Evolutionary conservation across 2,113 vertebrate species (phyloP), one percentile per base, ranked within the genome.

Genomic region (Eidolon helvum): DNA sequence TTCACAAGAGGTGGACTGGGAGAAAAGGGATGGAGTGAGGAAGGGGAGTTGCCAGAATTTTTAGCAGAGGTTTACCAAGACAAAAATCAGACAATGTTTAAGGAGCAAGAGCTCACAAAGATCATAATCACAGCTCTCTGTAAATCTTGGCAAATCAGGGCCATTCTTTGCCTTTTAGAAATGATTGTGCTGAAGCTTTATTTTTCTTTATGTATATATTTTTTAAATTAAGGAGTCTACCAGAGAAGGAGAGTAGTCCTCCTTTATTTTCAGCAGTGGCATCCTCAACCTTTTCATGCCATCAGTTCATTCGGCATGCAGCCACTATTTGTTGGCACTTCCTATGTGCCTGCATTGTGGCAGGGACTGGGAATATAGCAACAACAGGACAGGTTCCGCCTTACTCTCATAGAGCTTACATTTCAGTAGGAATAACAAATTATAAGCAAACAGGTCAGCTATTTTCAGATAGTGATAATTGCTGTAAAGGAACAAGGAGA

Each of bases 41-140:
- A 78, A 82, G 33, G 40, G 43, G 66, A 92, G 72, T n/a, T 61
- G 83, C 66, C 55, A 53, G 65, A 59, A 87, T 82, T 88, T 74
- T 85, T 72, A 68, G 26, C 86, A 22, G 53, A 85, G n/a, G 55
- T 79, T 91, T 88, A 84, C 71, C 40, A 59, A 93, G 96, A 86
- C 87, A 80, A 75, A 92, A 92, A 79, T 95, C 71, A 50, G 50
- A 53, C 30, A 95, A 68, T 28, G 69, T 68, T 84, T 53, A 68
- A 78, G 0, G 0, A 80, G 68, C 59, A 71, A 65, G 18, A 15
- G 21, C 21, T 63, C 16, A 1, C 24, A 43, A 16, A 82, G 53
- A 57, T 30, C 50, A 26, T 68, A 92, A 94, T 48, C 71, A 65
- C 50, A 30, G 45, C 24, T 91, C 24, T 87, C 28, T 0, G 15